A percentile compares a stretch with the other conserved stretches of the same genome.
Evolutionary conservation across 2,888 invertebrate genomes (phyloP).

Genomic region (Gerris lacustris): DNA sequence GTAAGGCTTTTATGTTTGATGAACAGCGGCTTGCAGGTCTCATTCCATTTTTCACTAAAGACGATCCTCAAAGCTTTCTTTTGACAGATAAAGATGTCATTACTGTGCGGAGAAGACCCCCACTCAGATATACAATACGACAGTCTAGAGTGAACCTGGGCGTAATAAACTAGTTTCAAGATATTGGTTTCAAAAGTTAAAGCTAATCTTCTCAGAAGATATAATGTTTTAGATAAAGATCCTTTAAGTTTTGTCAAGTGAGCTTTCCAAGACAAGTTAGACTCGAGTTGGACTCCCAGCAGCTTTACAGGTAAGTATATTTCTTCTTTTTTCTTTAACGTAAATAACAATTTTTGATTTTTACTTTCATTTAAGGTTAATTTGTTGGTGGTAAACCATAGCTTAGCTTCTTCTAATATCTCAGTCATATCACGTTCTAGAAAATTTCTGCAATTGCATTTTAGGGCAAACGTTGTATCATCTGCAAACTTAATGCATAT

Average conservation of each 20-base stretch:
- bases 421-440: neutral
- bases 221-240: neutral
- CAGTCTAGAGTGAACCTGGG: neutral
- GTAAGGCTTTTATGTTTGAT: neutral
- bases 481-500: neutral
- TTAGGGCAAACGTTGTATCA: neutral
- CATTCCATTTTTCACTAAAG: neutral
- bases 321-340: neutral
- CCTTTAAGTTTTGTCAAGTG: neutral
- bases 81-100: neutral
- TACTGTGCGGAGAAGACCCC: neutral
- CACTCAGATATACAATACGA: neutral
- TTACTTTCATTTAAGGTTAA: neutral
- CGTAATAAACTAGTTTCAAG: neutral
- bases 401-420: neutral
- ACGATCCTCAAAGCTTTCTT: neutral
- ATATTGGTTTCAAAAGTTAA: neutral
- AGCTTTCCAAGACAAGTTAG: neutral
- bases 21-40: neutral
- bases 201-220: neutral
- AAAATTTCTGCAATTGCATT: neutral
- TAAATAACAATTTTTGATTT: neutral
- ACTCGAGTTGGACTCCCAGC: neutral
- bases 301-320: neutral
- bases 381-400: neutral